These are phyloP conservation scores for Tenthredo livida DNA, from an alignment of 2,888 invertebrate genomes.

Conservation along the genomic window DNA sequence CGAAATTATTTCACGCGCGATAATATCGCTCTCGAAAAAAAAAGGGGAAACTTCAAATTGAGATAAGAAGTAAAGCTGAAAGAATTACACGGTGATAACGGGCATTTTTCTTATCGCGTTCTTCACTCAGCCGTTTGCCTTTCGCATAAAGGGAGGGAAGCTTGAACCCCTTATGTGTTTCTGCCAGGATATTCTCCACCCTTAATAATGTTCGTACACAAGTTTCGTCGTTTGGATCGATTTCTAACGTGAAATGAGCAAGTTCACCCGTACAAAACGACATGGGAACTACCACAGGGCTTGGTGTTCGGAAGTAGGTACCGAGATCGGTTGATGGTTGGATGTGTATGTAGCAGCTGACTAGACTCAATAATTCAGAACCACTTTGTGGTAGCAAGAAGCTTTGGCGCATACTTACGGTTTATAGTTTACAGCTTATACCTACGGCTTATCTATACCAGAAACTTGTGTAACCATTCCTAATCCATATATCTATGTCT, in stretches of 20 bases:
- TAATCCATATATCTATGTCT: not conserved
- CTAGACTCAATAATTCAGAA: conserved; percentile 40
- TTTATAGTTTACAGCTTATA: conserved; percentile 26
- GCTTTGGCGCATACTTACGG: conserved; percentile 23
- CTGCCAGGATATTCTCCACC: not conserved
- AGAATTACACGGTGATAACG: not conserved
- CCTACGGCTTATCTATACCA: not conserved
- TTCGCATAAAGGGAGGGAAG: not conserved
- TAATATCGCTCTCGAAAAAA: not conserved
- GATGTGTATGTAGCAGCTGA: not conserved
- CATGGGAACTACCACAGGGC: not conserved
- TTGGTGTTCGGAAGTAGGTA: not conserved
- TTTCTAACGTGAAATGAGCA: not conserved
- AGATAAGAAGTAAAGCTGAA: not conserved
- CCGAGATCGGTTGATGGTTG: not conserved
- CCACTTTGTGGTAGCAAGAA: not conserved
- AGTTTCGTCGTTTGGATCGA: not conserved
- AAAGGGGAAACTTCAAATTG: not conserved
- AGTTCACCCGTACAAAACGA: conserved; percentile 2
- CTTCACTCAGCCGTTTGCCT: not conserved
- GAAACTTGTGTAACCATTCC: not conserved
- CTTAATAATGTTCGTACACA: not conserved
- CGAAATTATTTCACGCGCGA: not conserved
- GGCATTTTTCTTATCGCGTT: not conserved
- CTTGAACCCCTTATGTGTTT: not conserved